phyloP scores from a whole-genome alignment of 2,797 vertebrate genomes.

The Iguana delicatissima region DNA sequence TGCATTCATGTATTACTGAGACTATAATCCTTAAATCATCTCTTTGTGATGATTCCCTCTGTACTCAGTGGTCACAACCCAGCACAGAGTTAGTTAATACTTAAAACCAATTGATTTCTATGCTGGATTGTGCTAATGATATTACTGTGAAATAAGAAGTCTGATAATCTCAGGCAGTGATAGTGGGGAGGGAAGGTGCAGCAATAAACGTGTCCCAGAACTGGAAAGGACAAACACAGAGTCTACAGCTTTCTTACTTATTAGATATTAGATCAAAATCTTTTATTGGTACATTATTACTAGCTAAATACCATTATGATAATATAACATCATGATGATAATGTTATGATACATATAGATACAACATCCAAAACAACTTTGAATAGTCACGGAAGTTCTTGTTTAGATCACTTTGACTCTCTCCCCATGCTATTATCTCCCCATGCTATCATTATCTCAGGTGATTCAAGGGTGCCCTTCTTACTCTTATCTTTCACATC shows the following conservation, averaged over 20 bases:
- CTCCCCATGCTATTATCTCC: background rate
- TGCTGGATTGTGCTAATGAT: background rate
- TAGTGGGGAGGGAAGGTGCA: too few species aligned
- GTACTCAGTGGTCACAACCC: background rate
- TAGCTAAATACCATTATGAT: background rate
- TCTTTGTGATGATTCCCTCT: background rate
- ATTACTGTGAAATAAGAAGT: background rate
- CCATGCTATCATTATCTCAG: too few species aligned
- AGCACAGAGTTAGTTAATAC: background rate
- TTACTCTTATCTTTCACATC: background rate
- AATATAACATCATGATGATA: background rate
- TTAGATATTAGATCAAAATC: background rate
- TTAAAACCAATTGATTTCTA: background rate
- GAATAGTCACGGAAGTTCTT: background rate
- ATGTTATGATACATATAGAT: background rate
- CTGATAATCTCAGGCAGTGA: background rate
- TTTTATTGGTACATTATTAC: background rate
- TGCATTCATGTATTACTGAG: background rate
- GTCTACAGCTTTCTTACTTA: background rate
- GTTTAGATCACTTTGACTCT: background rate
- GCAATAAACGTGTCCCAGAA: background rate
- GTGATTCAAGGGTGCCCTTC: background rate
- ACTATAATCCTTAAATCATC: background rate
- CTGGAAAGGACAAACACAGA: background rate
- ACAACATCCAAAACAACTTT: background rate